Evolutionary conservation across 2,797 vertebrate genomes (phyloP), one percentile per base, ranked within the genome.

Genomic region (Pipistrellus nathusii): DNA sequence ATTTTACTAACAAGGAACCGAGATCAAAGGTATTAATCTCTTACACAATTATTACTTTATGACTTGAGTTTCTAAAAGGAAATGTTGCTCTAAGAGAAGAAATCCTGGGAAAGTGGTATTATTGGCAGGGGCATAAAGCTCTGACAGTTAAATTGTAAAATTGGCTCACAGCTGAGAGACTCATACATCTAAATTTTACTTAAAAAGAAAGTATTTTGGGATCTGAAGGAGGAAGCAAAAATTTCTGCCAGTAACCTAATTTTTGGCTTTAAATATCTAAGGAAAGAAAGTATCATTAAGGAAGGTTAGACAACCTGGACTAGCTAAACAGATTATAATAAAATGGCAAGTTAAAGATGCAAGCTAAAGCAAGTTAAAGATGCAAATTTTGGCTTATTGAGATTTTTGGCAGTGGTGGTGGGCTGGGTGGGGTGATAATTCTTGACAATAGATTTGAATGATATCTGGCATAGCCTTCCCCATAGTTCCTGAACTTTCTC

Each of bases 221-320:
- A n/a, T 92, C 55, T 88, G 51, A 93, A 30, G 32, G 69, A 85
- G 38, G n/a, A 71, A 78, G 46, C 59, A 75, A 93, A 94, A 77
- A 64, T 75, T 35, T 25, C 48, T 59, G 8, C 75, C 21, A 41
- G 44, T 38, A 46, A 20, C 78, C 44, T 85, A 48, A 66, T 53
- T 93, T 90, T 30, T 73, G 59, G 17, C 68, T 94, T 94, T 57
- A 90, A 57, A 69, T 88, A 51, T 35, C 5, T 73, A 85, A 90
- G 66, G 76, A 62, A 88, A 90, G 53, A 23, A 77, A 84, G 5
- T 30, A 6, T 89, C 53, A 46, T 44, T 55, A 68, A 48, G 71
- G 23, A 35, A 38, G 1, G 9, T 77, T 35, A 18, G 3, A 82
- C 84, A 85, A 30, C 20, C 7, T 92, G 13, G 25, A 32, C 32